These are phyloP conservation scores for Limonius californicus DNA, from an alignment of 1,140 invertebrate species.

Conservation along the genomic window DNA sequence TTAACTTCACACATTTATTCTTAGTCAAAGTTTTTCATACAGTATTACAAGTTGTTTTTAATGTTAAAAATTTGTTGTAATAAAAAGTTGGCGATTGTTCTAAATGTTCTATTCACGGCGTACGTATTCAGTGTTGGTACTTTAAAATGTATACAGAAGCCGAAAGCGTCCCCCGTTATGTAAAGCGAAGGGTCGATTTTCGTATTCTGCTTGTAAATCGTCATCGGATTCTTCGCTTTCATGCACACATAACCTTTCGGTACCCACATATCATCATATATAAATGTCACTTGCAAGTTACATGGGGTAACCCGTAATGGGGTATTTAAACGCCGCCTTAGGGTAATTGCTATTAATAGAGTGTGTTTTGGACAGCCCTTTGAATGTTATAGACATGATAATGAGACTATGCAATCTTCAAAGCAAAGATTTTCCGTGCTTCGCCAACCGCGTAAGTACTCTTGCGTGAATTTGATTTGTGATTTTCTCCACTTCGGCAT, in stretches of 20 bases:
- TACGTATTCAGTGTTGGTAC: too few species aligned
- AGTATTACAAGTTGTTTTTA: too few species aligned
- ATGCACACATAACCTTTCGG: conserved; percentile 10
- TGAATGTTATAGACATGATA: conserved; percentile 43
- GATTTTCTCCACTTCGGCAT: too few species aligned
- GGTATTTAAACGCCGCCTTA: conserved; percentile 40
- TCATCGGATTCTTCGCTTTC: conserved; percentile 5
- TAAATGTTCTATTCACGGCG: too few species aligned
- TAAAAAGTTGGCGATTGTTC: too few species aligned
- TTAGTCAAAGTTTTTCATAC: too few species aligned
- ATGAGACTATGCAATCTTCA: conserved; percentile 35
- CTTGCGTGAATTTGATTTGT: conserved; percentile 20
- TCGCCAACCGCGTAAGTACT: conserved; percentile 14
- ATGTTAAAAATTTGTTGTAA: too few species aligned
- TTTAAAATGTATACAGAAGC: too few species aligned
- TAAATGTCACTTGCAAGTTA: conserved; percentile 40
- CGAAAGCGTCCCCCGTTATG: too few species aligned
- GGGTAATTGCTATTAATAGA: conserved; percentile 43
- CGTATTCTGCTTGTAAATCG: not conserved
- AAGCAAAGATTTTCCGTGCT: conserved; percentile 27
- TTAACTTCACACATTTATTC: too few species aligned
- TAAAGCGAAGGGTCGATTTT: too few species aligned
- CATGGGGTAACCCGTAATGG: conserved; percentile 30
- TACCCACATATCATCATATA: conserved; percentile 29
- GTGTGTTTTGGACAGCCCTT: conserved; percentile 39